Evolutionary conservation across 1,140 invertebrate genomes (phyloP).

Genomic region (Bombus ignitus): DNA sequence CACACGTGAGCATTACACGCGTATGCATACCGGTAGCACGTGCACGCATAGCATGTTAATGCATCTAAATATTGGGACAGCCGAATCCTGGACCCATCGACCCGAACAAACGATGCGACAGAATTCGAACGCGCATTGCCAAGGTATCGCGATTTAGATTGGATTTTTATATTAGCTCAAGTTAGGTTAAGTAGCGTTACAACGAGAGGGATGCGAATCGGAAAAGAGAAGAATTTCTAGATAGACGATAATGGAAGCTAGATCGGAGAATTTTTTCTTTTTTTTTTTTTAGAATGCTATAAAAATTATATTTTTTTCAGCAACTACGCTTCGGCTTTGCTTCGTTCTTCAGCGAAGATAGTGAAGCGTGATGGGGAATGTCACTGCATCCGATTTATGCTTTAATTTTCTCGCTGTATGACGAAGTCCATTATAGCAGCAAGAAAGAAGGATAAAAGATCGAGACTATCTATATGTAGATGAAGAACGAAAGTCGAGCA

Average conservation of each 20-base stretch:
- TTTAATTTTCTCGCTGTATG: not conserved
- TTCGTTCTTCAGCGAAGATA: no score
- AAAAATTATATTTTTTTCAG: no score
- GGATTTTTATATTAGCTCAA: not conserved
- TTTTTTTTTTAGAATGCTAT: no score
- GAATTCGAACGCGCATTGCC: not conserved
- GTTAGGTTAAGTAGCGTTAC: not conserved
- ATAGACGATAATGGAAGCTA: no score
- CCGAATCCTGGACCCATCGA: not conserved
- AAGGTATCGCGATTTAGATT: not conserved
- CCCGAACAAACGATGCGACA: not conserved
- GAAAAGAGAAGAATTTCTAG: no score
- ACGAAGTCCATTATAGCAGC: not conserved
- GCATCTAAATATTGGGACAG: constrained; percentile 33
- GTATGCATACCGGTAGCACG: constrained; percentile 12
- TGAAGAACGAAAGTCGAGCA: not conserved
- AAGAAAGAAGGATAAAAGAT: not conserved
- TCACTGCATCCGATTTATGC: no score
- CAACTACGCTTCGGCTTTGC: no score
- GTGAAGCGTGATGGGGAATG: no score
- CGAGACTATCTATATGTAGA: not conserved
- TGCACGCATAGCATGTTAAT: constrained; percentile 22
- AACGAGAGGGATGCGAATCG: not conserved
- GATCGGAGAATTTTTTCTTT: no score
- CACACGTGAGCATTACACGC: constrained; percentile 40